Base-by-base conservation (phyloP, 2,888 invertebrate species). In the Andrena hattorfiana region DNA sequence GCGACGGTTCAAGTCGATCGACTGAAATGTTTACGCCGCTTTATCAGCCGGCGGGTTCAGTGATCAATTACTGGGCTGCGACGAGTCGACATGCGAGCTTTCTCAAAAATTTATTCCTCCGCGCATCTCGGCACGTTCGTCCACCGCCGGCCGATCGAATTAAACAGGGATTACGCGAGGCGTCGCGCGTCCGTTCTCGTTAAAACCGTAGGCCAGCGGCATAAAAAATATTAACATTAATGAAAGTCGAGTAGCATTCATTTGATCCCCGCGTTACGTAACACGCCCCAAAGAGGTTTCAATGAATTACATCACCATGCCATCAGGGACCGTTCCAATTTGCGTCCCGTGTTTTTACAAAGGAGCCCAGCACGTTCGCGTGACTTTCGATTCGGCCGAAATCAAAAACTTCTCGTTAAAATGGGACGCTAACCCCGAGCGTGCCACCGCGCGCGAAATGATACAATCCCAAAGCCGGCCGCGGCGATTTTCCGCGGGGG, bases 331-430 rank as follows among this genome's bases (percentile, higher is more conserved):
- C 20, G 20, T n/a, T 30, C 16, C 60, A n/a, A 30, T 30, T 60
- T 30, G 60, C 60, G 30, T 30, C 60, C 7, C 7, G 16, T 7
- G 30, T 30, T 16, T 30, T 60, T 8, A 60, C 30, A 16, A 30
- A 60, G 60, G 16, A 60, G n/a, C 32, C 32, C 8, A 2, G 42
- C 42, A 2, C 28, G 28, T n/a, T 28, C 60, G n/a, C n/a, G 16
- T n/a, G 30, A 60, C 51, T 51, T 51, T 51, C 20, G 51, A 28
- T 16, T 60, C 60, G 7, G 28, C 2, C 7, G n/a, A 60, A 60
- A 60, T 28, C 30, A 30, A 60, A 60, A 60, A 28, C n/a, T 28
- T 60, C 30, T 60, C 30, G n/a, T 60, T 60, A 60, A 51, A 60
- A 3, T 7, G 60, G 3, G 2, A 16, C 60, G 30, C 30, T n/a